These are phyloP conservation scores for Mus pahari DNA, from an alignment of 2,113 vertebrate species.

Conservation along the genomic window DNA sequence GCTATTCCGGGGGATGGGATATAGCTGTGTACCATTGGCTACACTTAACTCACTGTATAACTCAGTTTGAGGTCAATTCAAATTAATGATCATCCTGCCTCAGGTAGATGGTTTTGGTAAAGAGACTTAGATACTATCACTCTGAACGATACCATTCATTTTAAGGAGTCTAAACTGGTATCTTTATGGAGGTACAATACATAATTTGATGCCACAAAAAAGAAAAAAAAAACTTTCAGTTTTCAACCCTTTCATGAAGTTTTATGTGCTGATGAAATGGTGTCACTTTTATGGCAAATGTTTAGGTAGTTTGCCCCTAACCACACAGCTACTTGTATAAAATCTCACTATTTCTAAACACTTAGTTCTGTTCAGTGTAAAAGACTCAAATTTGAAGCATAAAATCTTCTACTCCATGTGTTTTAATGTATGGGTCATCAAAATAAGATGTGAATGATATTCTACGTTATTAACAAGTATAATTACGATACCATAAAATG, in stretches of 20 bases:
- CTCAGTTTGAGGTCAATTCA: neutral
- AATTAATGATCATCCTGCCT: neutral
- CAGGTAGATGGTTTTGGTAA: neutral
- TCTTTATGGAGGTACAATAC: too few relatives aligned
- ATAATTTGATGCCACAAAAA: neutral
- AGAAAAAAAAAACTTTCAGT: neutral
- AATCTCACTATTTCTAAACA: neutral
- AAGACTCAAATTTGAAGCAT: neutral
- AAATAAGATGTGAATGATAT: slow-evolving; percentile 54
- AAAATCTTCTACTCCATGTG: neutral
- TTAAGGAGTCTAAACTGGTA: neutral
- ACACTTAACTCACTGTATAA: neutral
- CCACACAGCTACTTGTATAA: neutral
- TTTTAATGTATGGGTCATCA: slow-evolving; percentile 55
- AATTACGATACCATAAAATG: slow-evolving; percentile 57
- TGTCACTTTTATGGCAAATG: neutral
- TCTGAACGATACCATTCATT: neutral
- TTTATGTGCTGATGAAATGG: neutral
- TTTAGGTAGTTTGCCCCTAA: slow-evolving; percentile 10
- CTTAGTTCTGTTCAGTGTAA: neutral
- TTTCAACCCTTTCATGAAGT: neutral
- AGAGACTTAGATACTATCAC: neutral
- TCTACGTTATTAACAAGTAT: slow-evolving; percentile 52
- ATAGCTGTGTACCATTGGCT: too few relatives aligned
- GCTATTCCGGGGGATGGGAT: neutral